These are phyloP conservation scores for Remorina albescens DNA, from an alignment of 2,797 vertebrate genomes.

Conservation along the genomic window DNA sequence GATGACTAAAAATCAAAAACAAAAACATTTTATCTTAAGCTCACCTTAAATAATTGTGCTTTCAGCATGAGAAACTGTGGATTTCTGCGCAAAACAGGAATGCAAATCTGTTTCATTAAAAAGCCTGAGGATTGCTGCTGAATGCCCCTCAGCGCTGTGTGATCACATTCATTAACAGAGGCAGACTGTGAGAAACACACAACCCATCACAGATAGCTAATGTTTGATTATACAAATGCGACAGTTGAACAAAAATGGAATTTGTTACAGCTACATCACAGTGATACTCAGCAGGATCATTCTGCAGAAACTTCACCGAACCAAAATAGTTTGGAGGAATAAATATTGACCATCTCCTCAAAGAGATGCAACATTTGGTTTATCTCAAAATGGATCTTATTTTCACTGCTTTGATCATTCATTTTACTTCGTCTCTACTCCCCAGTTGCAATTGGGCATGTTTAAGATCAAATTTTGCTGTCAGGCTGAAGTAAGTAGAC, in stretches of 20 bases:
- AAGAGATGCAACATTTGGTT: neutral
- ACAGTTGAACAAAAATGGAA: neutral
- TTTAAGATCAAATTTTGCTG: too few relatives aligned
- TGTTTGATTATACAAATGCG: neutral
- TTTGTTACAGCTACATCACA: neutral
- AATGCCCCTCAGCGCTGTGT: slow-evolving; percentile 5
- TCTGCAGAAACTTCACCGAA: neutral
- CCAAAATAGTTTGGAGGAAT: neutral
- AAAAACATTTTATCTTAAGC: too few relatives aligned
- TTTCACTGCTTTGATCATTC: too few relatives aligned
- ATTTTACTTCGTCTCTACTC: too few relatives aligned
- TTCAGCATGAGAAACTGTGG: neutral
- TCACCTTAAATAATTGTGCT: neutral
- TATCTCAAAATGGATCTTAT: neutral
- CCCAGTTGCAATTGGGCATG: too few relatives aligned
- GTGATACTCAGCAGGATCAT: neutral
- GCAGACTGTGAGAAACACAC: neutral
- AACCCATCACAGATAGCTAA: neutral
- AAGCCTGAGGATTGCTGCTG: neutral
- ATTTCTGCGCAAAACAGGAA: neutral
- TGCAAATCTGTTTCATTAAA: neutral
- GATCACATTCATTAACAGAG: slow-evolving; percentile 3
- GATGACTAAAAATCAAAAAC: neutral
- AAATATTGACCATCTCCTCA: neutral
- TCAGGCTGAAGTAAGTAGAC: too few relatives aligned